A percentile compares a stretch with the other conserved stretches of the same genome.
phyloP scores from a whole-genome alignment of 1,140 invertebrate genomes.

The Drosophila parvula region DNA sequence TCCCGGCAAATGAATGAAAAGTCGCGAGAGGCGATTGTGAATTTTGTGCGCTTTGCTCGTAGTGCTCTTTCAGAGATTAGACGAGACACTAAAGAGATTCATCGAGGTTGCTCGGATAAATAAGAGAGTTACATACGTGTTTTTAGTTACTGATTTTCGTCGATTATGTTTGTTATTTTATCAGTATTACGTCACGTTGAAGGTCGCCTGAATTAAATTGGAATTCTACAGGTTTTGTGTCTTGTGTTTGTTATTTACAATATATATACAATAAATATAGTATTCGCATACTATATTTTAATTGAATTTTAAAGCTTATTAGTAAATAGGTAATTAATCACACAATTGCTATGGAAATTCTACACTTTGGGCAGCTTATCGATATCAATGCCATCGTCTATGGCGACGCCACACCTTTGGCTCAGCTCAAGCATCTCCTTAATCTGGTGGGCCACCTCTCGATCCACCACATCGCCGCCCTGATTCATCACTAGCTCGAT shows the following conservation, averaged over 20 bases:
- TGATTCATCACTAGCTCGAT: slow-evolving; percentile 9
- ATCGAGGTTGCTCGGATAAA: background rate
- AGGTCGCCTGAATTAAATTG: background rate
- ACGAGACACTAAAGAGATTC: background rate
- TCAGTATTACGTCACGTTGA: background rate
- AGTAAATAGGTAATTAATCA: no score
- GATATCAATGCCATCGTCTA: slow-evolving; percentile 65
- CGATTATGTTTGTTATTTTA: background rate
- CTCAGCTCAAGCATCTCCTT: slow-evolving; percentile 69
- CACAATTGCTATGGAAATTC: background rate
- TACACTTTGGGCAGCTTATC: background rate
- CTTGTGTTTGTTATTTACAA: background rate
- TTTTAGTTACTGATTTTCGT: background rate
- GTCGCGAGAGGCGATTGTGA: no score
- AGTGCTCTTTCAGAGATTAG: slow-evolving; percentile 1
- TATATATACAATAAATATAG: background rate
- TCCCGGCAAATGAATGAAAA: slow-evolving; percentile 22
- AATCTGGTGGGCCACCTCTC: slow-evolving; percentile 68
- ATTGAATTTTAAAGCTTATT: background rate
- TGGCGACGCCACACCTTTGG: slow-evolving; percentile 40
- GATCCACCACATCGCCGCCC: slow-evolving; percentile 67
- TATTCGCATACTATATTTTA: background rate
- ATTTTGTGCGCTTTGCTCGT: slow-evolving; percentile 2
- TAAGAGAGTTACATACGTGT: background rate
- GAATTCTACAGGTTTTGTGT: background rate